Evolutionary conservation across 2,113 vertebrate species (phyloP), one percentile per base, ranked within the genome.

Genomic region (Eulacestoma nigropectus): DNA sequence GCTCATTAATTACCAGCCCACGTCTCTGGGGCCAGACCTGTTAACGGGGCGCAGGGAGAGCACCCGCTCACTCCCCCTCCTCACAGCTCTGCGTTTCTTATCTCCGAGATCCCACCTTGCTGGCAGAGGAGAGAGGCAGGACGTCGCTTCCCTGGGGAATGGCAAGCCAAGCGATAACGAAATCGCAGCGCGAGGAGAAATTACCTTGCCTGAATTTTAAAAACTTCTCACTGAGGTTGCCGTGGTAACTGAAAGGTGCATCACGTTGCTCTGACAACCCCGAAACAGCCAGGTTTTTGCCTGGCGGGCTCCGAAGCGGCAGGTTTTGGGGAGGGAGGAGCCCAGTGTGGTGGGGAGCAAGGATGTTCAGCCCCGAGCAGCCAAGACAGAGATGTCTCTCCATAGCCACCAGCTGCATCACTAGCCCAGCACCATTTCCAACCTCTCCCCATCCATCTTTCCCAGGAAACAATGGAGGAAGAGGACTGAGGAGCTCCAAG

Each of bases 171-270:
- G 95, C 23, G 94, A 94, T 95, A 97, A 95, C 74, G 52, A 82
- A 97, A 96, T 91, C 78, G 21, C 74, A 95, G 91, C 0, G 63
- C 25, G 3, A 95, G 87, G 65, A 95, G 96, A 98, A 98, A 98
- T 98, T 98, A 98, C 98, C 98, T 98, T 97, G 97, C 97, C 96
- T 98, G 98, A 98, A 98, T 98, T 97, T 98, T 97, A 98, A 98
- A 98, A 98, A 98, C 94, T 92, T 96, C 95, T 95, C 2, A 60
- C 93, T 7, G 88, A 94, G 97, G 98, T 98, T 98, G 96, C 98
- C 97, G 95, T 98, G 96, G 98, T 94, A 98, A 98, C 98, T 89
- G 97, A 98, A 98, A 98, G 98, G 98, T 98, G 97, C 98, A 98
- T 98, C 98, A 97, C 92, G 97, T 98, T 95, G 87, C 97, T 96